Evolutionary conservation across 2,888 invertebrate genomes (phyloP).

Genomic region (Xanthorhoe designata): DNA sequence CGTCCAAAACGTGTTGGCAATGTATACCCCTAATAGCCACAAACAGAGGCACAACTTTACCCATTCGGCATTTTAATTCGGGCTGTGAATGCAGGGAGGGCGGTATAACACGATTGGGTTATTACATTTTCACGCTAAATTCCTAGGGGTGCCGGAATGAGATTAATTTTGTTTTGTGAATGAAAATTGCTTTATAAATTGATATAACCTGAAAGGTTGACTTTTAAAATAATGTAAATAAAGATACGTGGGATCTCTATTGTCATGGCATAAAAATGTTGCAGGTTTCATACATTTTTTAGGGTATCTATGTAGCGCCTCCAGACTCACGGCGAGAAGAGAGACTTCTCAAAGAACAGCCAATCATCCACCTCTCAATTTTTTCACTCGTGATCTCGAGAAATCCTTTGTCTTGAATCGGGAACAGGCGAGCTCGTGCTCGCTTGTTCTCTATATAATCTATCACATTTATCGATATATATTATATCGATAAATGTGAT

Average conservation of each 20-base stretch:
- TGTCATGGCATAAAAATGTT: too few relatives aligned
- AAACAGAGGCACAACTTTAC: constrained; percentile 54
- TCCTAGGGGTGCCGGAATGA: constrained; percentile 29
- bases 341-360: too few relatives aligned
- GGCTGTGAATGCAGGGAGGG: constrained; percentile 22
- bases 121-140: constrained; percentile 35
- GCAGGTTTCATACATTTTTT: too few relatives aligned
- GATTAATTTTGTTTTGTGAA: constrained; percentile 32
- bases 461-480: too few relatives aligned
- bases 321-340: too few relatives aligned
- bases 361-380: too few relatives aligned
- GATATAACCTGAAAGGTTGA: not conserved
- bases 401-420: too few relatives aligned
- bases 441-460: too few relatives aligned
- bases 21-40: constrained; percentile 56
- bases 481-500: too few relatives aligned
- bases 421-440: too few relatives aligned
- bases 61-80: constrained; percentile 51
- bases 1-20: constrained; percentile 34
- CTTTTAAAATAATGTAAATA: not conserved
- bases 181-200: constrained; percentile 21
- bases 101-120: constrained; percentile 23
- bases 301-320: too few relatives aligned
- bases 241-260: not conserved
- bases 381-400: too few relatives aligned